Evolutionary conservation across 2,113 vertebrate genomes (phyloP).

Genomic region (Athene cunicularia): DNA sequence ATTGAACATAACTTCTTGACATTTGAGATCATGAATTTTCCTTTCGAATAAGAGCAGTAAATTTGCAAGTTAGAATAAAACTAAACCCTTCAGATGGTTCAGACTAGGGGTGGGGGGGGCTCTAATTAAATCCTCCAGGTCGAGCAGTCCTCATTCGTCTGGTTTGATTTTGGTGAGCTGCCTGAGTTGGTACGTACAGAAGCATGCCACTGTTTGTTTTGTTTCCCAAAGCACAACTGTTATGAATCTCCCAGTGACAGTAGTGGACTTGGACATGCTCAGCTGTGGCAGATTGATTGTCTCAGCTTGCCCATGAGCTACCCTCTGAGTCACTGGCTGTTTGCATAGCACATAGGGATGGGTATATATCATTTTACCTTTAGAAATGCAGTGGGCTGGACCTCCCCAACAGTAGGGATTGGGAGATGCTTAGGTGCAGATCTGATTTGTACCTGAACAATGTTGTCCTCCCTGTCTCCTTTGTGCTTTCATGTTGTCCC

Average conservation of each 20-base stretch:
- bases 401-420: background rate
- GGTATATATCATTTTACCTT: background rate
- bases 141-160: background rate
- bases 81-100: background rate
- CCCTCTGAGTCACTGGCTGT: background rate
- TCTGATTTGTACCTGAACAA: background rate
- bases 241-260: background rate
- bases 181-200: background rate
- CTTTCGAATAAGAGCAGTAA: background rate
- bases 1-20: conserved; percentile 57
- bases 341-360: background rate
- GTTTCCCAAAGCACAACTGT: conserved; percentile 12
- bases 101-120: background rate
- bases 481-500: background rate
- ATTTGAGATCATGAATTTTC: conserved; percentile 43
- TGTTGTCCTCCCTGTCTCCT: background rate
- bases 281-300: background rate
- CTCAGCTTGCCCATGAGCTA: background rate
- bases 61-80: conserved; percentile 50
- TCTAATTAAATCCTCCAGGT: conserved; percentile 8
- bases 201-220: background rate
- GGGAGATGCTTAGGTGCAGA: background rate
- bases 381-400: background rate
- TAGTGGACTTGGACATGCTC: background rate
- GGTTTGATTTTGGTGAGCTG: conserved; percentile 11